A percentile compares a stretch with the other conserved stretches of the same genome.
phyloP scores from a whole-genome alignment of 2,888 invertebrate genomes.

The Zeuzera pyrina region DNA sequence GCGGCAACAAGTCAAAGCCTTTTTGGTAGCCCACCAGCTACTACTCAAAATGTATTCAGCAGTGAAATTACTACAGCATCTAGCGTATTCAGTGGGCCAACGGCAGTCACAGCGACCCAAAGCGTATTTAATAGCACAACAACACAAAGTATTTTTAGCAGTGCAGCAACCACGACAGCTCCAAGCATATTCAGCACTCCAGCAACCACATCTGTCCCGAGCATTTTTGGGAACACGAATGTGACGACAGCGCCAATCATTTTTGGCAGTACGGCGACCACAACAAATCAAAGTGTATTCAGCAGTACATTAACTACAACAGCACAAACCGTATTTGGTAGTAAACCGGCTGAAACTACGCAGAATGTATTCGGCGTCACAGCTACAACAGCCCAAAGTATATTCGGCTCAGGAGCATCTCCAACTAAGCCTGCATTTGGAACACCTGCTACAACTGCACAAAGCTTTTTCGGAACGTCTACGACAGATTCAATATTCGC shows the following conservation, averaged over 20 bases:
- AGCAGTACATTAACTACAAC: conserved; percentile 22
- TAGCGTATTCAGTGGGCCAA: too few species aligned
- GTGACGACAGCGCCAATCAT: too few species aligned
- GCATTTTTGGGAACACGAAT: too few species aligned
- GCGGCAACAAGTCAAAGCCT: conserved; percentile 14
- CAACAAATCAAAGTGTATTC: conserved; percentile 23
- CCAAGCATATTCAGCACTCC: too few species aligned
- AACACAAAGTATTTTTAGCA: conserved; percentile 17
- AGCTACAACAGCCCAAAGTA: too few species aligned
- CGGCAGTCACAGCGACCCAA: conserved; percentile 20
- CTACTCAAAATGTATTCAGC: too few species aligned
- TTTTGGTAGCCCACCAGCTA: conserved; percentile 17
- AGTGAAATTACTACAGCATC: too few species aligned
- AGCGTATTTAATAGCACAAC: too few species aligned
- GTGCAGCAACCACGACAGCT: conserved; percentile 16
- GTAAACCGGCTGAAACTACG: conserved; percentile 16
- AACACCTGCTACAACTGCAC: conserved; percentile 14
- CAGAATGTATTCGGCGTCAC: too few species aligned
- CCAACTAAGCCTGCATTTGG: conserved; percentile 29
- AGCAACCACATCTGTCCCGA: too few species aligned
- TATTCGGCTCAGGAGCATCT: too few species aligned
- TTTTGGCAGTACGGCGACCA: conserved; percentile 24
- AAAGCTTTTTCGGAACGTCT: too few species aligned
- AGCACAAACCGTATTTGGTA: conserved; percentile 18
- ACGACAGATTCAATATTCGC: conserved; percentile 24